Base-by-base conservation (phyloP, 1,140 invertebrate genomes). In the Cotesia chilonis region DNA sequence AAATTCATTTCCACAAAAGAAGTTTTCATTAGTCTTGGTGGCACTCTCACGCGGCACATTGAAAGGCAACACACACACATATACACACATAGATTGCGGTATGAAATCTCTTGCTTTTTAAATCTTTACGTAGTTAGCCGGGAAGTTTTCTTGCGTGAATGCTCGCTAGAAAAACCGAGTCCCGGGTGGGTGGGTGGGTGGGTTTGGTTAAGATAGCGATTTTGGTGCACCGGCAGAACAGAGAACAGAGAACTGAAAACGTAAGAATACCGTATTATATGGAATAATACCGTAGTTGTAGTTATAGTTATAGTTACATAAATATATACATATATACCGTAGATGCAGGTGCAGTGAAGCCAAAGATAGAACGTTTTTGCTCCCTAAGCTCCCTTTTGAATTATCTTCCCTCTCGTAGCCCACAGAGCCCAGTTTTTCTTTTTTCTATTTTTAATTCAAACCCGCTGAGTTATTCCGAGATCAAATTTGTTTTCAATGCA, bases 31-130 rank as follows among this genome's bases (percentile, higher is more conserved):
- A 68, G 67, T 68, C 67, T 37, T n/a, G 4, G 20, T 20, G 35
- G 67, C 59, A 36, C 36, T 55, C 54, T 20, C 20, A 28, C n/a
- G 47, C 12, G 12, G 5, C 28, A 59, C 41, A 47, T 47, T 47
- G 6, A 47, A 47, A 47, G 41, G 41, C 41, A 28, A 28, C 28
- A 47, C 7, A 47, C 6, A 47, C 41, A 47, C 41, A 47, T 47
- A 47, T 2, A 6, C 5, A 47, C 41, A 47, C 7, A 47, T 47
- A 12, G 9, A 20, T 20, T 63, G 60, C 36, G 17, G 52, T 12
- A 68, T 68, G 38, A 68, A 68, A 59, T 68, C 67, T 68, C 35
- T 35, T 12, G 9, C 35, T 68, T 68, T 68, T 59, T 35, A 68
- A 68, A 68, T 68, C 67, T 41, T 59, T 68, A 68, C 36, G 54